A percentile compares a stretch with the other conserved stretches of the same genome.
Evolutionary conservation across 2,113 vertebrate species (phyloP).

Genomic region (Campylorhamphus procurvoides): DNA sequence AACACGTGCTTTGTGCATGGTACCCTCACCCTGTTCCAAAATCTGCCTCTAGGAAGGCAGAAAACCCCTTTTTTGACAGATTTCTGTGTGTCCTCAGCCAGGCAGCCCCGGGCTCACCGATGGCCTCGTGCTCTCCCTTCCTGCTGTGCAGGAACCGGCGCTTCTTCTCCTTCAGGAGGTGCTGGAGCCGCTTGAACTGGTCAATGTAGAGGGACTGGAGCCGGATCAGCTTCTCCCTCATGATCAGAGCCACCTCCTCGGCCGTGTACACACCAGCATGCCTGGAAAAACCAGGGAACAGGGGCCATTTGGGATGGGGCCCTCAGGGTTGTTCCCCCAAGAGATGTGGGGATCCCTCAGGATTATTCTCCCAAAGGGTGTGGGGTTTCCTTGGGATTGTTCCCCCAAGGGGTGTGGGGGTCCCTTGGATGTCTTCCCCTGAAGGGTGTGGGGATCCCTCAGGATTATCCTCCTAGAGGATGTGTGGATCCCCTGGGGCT

Average conservation of each 20-base stretch:
- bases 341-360: accelerated
- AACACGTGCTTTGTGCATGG: background rate
- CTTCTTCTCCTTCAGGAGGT: constrained; percentile 96
- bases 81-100: background rate
- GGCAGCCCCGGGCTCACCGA: background rate
- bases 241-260: constrained; percentile 96
- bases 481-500: no score
- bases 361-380: background rate
- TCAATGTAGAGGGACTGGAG: constrained; percentile 98
- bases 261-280: constrained; percentile 97
- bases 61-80: background rate
- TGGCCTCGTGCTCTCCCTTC: constrained; percentile 88
- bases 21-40: background rate
- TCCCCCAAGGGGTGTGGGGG: no score
- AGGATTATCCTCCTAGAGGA: background rate
- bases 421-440: background rate
- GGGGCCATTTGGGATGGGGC: accelerated
- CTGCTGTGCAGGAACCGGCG: constrained; percentile 89
- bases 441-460: background rate
- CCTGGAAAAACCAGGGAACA: constrained; percentile 49
- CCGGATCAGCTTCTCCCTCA: constrained; percentile 93
- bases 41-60: background rate
- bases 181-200: constrained; percentile 96
- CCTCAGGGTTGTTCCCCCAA: background rate
- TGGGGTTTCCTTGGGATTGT: background rate